A percentile compares a stretch with the other conserved stretches of the same genome.
These are phyloP conservation scores for Plebejus argus DNA, from an alignment of 2,888 invertebrate species.

Conservation along the genomic window DNA sequence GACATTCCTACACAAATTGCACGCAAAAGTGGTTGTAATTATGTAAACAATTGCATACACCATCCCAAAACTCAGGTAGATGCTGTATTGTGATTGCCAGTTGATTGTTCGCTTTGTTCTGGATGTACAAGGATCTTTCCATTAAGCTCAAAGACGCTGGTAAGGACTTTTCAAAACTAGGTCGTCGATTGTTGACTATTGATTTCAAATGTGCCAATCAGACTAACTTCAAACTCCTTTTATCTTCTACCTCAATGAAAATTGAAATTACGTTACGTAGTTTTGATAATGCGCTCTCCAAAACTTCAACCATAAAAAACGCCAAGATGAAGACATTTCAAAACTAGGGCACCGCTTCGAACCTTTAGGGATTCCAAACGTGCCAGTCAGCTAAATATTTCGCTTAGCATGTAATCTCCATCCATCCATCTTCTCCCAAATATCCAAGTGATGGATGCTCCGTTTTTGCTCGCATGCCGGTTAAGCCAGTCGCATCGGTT, in stretches of 20 bases:
- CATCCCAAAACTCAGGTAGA: background rate
- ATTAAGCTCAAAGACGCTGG: background rate
- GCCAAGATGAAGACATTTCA: slow-evolving; percentile 2
- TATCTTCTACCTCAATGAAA: background rate
- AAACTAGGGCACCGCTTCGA: slow-evolving; percentile 13
- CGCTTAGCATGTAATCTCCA: slow-evolving; percentile 5
- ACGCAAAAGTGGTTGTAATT: slow-evolving; percentile 26
- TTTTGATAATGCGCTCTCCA: background rate
- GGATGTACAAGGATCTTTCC: background rate
- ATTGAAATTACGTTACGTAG: background rate
- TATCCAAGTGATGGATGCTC: slow-evolving; percentile 62
- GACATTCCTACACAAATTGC: slow-evolving; percentile 57
- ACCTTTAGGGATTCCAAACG: slow-evolving; percentile 22
- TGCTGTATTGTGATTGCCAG: background rate
- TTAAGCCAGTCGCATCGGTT: slow-evolving; percentile 73
- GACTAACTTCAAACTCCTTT: background rate
- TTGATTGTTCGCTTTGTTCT: background rate
- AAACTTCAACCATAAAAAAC: background rate
- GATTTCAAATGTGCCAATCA: background rate
- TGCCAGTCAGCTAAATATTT: slow-evolving; percentile 15
- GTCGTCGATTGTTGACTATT: background rate
- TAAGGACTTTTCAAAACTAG: background rate
- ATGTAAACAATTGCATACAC: slow-evolving; percentile 10
- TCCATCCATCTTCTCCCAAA: slow-evolving; percentile 19
- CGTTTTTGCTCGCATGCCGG: slow-evolving; percentile 71